Evolutionary conservation across 30 jellyfish, hydroid and myxozoan genomes (phyloP).

Genomic region (Chironex yamaguchii): DNA sequence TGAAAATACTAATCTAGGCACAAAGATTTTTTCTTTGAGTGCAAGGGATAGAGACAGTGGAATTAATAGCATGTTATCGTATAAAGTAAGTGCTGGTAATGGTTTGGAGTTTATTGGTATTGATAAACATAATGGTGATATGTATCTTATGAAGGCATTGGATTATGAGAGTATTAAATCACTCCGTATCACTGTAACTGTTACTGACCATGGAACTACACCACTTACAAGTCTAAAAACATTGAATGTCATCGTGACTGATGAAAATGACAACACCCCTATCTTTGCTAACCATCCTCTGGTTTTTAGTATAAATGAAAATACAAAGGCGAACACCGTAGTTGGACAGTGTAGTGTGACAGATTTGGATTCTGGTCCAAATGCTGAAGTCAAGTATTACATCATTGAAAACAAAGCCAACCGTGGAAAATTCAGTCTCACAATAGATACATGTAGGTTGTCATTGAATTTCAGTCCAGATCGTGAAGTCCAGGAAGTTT

Average conservation of each 20-base stretch:
- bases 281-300: constrained; percentile 43
- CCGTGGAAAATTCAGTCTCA: background rate
- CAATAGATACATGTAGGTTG: background rate
- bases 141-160: constrained; percentile 33
- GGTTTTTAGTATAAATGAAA: constrained; percentile 37
- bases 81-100: constrained; percentile 30
- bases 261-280: constrained; percentile 83
- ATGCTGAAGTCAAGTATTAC: constrained; percentile 61
- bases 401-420: constrained; percentile 35
- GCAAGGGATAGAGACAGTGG: constrained; percentile 75
- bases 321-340: constrained; percentile 25
- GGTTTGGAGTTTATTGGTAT: constrained; percentile 2
- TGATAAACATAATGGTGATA: constrained; percentile 51
- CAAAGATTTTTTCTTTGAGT: constrained; percentile 6
- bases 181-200: constrained; percentile 51
- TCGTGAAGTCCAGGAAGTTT: background rate
- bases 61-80: constrained; percentile 25
- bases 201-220: constrained; percentile 68
- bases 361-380: constrained; percentile 75
- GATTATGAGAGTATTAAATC: constrained; percentile 67
- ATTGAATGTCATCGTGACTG: constrained; percentile 43
- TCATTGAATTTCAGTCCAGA: background rate
- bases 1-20: constrained; percentile 63
- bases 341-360: constrained; percentile 70
- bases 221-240: constrained; percentile 24